Percentiles rank a stretch among this genome's conserved stretches.
These are phyloP conservation scores for Erebia ligea DNA, from an alignment of 2,888 invertebrate species.

Conservation along the genomic window DNA sequence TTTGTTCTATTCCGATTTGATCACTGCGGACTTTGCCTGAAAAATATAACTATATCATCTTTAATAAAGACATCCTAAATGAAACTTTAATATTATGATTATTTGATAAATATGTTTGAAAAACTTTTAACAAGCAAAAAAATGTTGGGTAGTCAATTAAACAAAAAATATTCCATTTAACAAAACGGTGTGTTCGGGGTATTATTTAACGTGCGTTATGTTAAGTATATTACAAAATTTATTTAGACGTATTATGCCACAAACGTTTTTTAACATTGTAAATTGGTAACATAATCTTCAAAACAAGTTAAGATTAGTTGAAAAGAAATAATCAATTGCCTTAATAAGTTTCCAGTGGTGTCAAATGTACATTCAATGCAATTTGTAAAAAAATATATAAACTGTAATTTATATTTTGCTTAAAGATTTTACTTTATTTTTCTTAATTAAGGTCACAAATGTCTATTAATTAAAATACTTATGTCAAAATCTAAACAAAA, in stretches of 20 bases:
- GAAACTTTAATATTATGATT: background rate
- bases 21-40: background rate
- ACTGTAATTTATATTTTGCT: constrained; percentile 13
- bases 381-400: constrained; percentile 3
- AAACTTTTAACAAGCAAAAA: background rate
- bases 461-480: background rate
- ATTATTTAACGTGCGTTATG: background rate
- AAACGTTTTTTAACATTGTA: background rate
- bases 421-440: background rate
- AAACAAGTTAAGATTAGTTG: background rate
- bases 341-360: background rate
- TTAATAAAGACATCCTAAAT: background rate
- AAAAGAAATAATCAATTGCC: background rate
- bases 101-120: background rate
- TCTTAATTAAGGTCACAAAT: background rate
- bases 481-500: background rate
- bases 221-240: background rate
- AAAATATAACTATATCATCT: background rate
- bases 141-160: background rate
- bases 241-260: background rate
- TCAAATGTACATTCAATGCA: background rate
- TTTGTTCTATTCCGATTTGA: background rate
- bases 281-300: background rate
- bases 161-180: background rate
- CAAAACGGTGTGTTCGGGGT: background rate